phyloP scores from a whole-genome alignment of 1,140 invertebrate genomes.

The Colletes gigas region DNA sequence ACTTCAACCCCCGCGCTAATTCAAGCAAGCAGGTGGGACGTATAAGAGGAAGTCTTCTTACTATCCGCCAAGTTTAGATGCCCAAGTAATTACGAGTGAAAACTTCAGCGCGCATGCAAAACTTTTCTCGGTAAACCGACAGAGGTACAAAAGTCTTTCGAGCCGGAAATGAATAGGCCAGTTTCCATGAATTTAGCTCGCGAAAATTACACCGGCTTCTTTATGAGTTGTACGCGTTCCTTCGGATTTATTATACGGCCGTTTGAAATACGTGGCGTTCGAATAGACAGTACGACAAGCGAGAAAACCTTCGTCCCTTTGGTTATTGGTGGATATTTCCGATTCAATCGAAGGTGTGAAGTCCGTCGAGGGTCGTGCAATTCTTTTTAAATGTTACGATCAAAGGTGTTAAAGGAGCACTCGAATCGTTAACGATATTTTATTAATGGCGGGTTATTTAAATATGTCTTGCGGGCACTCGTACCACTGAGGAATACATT shows the following conservation, averaged over 20 bases:
- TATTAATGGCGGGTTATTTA: slow-evolving; percentile 23
- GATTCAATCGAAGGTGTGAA: slow-evolving; percentile 31
- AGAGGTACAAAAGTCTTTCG: slow-evolving; percentile 47
- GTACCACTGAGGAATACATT: background rate
- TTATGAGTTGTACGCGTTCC: slow-evolving; percentile 18
- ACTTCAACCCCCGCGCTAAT: slow-evolving; percentile 31
- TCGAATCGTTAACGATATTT: slow-evolving; percentile 13
- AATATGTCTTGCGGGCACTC: slow-evolving; percentile 9
- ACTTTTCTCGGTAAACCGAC: slow-evolving; percentile 61
- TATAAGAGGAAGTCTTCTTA: slow-evolving; percentile 45
- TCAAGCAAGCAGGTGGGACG: slow-evolving; percentile 25
- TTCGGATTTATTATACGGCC: slow-evolving; percentile 48
- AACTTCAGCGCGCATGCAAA: slow-evolving; percentile 63
- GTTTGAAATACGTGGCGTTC: background rate
- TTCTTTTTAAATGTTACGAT: slow-evolving; percentile 5
- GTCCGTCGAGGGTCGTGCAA: background rate
- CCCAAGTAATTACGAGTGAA: slow-evolving; percentile 60
- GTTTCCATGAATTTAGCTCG: slow-evolving; percentile 53
- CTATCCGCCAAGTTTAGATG: slow-evolving; percentile 53
- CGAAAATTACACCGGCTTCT: slow-evolving; percentile 41
- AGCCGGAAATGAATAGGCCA: slow-evolving; percentile 60
- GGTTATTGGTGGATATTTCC: background rate
- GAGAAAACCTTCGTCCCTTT: slow-evolving; percentile 3
- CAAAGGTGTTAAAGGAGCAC: slow-evolving; percentile 31
- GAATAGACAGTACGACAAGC: background rate